phyloP scores from a whole-genome alignment of 2,113 vertebrate genomes.

The Scartelaos histophorus region DNA sequence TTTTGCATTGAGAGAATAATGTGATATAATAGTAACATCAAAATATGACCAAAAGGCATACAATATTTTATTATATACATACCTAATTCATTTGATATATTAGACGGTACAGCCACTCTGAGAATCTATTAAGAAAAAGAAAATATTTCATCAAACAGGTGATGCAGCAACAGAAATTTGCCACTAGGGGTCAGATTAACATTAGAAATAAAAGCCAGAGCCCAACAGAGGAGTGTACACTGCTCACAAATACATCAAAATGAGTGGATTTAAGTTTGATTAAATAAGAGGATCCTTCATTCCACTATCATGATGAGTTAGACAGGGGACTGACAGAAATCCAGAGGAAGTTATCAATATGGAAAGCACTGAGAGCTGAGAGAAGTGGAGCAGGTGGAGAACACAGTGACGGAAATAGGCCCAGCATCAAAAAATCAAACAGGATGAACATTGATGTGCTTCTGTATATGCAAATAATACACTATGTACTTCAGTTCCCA shows the following conservation, averaged over 20 bases:
- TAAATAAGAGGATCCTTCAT: conserved; percentile 29
- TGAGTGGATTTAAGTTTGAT: conserved; percentile 12
- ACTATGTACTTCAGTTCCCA: conserved; percentile 5
- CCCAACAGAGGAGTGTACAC: background rate
- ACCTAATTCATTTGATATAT: conserved; percentile 58
- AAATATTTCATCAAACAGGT: conserved; percentile 1
- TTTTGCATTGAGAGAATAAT: no score
- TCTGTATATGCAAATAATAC: background rate
- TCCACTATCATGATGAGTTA: conserved; percentile 50
- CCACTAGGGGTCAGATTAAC: conserved; percentile 67
- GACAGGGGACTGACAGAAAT: conserved; percentile 1
- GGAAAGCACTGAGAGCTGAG: conserved; percentile 21
- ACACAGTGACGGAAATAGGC: conserved; percentile 10
- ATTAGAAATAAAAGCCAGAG: conserved; percentile 41
- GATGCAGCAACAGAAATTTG: conserved; percentile 34
- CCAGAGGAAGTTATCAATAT: conserved; percentile 8
- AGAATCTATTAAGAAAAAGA: conserved; percentile 52
- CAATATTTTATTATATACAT: conserved; percentile 19
- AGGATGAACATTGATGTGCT: background rate
- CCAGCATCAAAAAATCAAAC: conserved; percentile 11
- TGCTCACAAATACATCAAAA: conserved; percentile 30
- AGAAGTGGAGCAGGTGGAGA: conserved; percentile 31
- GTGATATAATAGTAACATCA: no score
- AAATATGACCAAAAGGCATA: background rate
- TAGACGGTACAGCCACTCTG: conserved; percentile 31